These are phyloP conservation scores for Solea senegalensis DNA, from an alignment of 2,113 vertebrate genomes.

Conservation along the genomic window DNA sequence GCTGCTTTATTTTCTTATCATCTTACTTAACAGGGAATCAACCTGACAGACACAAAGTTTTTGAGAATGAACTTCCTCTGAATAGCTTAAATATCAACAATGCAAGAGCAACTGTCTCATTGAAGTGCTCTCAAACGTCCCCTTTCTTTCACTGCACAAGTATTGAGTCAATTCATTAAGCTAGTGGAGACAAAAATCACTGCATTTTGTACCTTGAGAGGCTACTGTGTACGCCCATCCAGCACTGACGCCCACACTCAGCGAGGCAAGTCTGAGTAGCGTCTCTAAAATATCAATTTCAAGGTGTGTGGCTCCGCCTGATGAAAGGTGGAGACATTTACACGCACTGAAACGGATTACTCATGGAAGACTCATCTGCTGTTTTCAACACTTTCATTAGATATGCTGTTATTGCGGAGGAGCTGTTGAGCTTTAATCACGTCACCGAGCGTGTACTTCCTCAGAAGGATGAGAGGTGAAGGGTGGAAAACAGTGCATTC, in stretches of 20 bases:
- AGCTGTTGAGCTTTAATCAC: slow-evolving; percentile 43
- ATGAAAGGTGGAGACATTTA: slow-evolving; percentile 64
- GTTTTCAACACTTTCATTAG: slow-evolving; percentile 52
- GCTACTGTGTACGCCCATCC: slow-evolving; percentile 29
- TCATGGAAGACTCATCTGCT: slow-evolving; percentile 61
- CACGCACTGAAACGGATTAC: slow-evolving; percentile 60
- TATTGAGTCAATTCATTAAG: slow-evolving; percentile 29
- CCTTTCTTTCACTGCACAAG: background rate
- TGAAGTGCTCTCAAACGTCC: slow-evolving; percentile 18
- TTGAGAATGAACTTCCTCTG: background rate
- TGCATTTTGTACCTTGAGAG: slow-evolving; percentile 17
- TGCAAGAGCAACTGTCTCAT: background rate
- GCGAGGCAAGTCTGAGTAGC: slow-evolving; percentile 33
- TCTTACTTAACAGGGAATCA: slow-evolving; percentile 4
- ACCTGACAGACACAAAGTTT: slow-evolving; percentile 17
- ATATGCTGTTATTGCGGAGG: slow-evolving; percentile 38
- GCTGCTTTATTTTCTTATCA: slow-evolving; percentile 23
- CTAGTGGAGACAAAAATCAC: slow-evolving; percentile 20
- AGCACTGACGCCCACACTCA: slow-evolving; percentile 3
- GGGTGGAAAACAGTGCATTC: slow-evolving; percentile 10
- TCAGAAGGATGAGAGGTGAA: slow-evolving; percentile 22
- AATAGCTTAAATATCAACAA: slow-evolving; percentile 13
- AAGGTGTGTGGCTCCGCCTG: slow-evolving; percentile 58
- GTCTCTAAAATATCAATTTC: slow-evolving; percentile 71
- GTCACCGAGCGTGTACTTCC: slow-evolving; percentile 11